Evolutionary conservation across 2,888 invertebrate species (phyloP).

Genomic region (Alsophila aescularia): DNA sequence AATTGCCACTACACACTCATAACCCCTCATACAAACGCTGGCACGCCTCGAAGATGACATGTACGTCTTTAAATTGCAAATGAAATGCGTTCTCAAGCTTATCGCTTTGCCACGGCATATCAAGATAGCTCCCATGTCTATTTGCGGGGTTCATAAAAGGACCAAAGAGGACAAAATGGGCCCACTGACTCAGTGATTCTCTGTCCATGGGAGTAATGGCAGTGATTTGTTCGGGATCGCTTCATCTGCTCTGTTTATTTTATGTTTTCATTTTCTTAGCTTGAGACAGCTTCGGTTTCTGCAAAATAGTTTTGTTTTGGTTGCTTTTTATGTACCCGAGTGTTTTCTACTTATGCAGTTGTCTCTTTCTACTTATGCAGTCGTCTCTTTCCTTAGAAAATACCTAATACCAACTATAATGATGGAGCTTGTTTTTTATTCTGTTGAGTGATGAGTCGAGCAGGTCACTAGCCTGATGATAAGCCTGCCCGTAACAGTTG

Average conservation of each 20-base stretch:
- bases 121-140: constrained; percentile 54
- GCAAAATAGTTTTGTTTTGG: not conserved
- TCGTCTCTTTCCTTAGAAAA: too few relatives aligned
- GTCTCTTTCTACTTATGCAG: too few relatives aligned
- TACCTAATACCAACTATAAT: too few relatives aligned
- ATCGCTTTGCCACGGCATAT: constrained; percentile 58
- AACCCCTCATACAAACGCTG: constrained; percentile 25
- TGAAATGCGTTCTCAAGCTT: constrained; percentile 62
- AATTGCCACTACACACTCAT: constrained; percentile 33
- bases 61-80: constrained; percentile 55
- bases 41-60: constrained; percentile 35
- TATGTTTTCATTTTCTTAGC: constrained; percentile 22
- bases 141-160: constrained; percentile 57
- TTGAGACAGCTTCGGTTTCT: not conserved
- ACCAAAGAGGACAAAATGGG: constrained; percentile 51
- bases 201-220: constrained; percentile 12
- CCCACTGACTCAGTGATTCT: constrained; percentile 35
- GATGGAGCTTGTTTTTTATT: too few relatives aligned
- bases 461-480: too few relatives aligned
- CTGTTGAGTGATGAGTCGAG: too few relatives aligned
- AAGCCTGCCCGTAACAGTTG: too few relatives aligned
- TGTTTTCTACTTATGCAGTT: too few relatives aligned
- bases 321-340: too few relatives aligned
- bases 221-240: constrained; percentile 34
- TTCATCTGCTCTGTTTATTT: constrained; percentile 29